A percentile compares a stretch with the other conserved stretches of the same genome.
phyloP scores from a whole-genome alignment of 2,797 vertebrate species.

The Perodicticus potto region DNA sequence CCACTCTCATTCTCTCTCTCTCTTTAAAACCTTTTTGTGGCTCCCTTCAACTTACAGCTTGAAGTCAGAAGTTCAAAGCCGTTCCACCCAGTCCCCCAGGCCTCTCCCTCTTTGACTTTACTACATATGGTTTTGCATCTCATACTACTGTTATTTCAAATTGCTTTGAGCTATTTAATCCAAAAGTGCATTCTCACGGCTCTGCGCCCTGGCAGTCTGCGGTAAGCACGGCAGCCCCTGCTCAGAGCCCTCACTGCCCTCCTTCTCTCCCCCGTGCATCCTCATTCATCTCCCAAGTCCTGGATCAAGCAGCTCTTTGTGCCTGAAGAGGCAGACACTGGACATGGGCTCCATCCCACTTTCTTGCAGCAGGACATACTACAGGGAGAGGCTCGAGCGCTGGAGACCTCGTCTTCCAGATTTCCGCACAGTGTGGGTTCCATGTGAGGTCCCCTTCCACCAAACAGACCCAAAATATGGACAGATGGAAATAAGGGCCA shows the following conservation, averaged over 20 bases:
- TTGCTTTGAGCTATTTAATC: background rate
- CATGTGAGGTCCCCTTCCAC: background rate
- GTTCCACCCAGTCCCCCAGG: background rate
- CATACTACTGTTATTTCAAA: background rate
- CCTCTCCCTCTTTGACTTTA: background rate
- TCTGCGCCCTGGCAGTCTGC: background rate
- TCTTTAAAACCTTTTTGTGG: background rate
- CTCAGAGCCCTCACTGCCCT: background rate
- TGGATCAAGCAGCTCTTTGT: background rate
- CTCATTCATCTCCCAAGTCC: background rate
- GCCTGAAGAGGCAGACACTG: background rate
- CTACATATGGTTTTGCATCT: background rate
- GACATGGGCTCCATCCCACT: background rate
- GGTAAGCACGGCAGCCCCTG: background rate
- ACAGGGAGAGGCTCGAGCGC: rapidly evolving
- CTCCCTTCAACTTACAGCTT: background rate
- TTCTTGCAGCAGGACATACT: background rate
- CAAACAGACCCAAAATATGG: background rate
- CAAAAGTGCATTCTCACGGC: background rate
- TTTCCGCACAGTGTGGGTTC: background rate
- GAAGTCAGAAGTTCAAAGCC: background rate
- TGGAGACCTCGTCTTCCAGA: background rate
- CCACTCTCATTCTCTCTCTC: too few relatives aligned
- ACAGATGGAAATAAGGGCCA: background rate
- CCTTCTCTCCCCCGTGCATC: background rate